phyloP scores from a whole-genome alignment of 2,888 invertebrate species.

The Esperia sulphurella region DNA sequence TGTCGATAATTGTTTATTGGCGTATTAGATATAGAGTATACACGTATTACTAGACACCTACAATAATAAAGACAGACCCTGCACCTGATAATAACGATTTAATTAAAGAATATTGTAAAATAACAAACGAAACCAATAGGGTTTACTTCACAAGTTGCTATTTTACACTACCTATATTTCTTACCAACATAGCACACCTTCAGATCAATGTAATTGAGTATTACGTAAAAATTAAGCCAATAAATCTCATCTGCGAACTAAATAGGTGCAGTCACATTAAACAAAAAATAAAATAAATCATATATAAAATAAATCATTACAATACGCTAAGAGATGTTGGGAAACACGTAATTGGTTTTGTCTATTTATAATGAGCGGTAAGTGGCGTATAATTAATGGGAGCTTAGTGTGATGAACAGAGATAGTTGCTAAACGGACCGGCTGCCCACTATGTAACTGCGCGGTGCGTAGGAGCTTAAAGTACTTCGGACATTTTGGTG shows the following conservation, averaged over 20 bases:
- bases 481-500: neutral
- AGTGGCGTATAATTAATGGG: slow-evolving; percentile 68
- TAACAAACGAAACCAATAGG: no score
- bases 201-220: neutral
- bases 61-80: no score
- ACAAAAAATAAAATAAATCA: slow-evolving; percentile 56
- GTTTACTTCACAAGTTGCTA: neutral
- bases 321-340: slow-evolving; percentile 26
- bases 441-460: slow-evolving; percentile 48
- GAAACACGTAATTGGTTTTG: slow-evolving; percentile 59
- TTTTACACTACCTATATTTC: neutral
- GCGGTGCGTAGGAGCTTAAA: slow-evolving; percentile 36
- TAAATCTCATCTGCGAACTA: slow-evolving; percentile 7
- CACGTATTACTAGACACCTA: no score
- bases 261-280: slow-evolving; percentile 33
- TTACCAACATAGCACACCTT: slow-evolving; percentile 9
- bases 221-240: slow-evolving; percentile 6
- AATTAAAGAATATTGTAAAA: no score
- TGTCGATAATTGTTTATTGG: no score
- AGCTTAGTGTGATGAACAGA: slow-evolving; percentile 34
- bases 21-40: no score
- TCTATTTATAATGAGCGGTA: slow-evolving; percentile 69
- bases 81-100: no score
- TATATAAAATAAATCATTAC: slow-evolving; percentile 25
- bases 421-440: slow-evolving; percentile 39